Percentiles rank a stretch among this genome's conserved stretches.
Conservation (phyloP, 2,113 vertebrate genomes). For the Lethenteron camtschaticum region DNA sequence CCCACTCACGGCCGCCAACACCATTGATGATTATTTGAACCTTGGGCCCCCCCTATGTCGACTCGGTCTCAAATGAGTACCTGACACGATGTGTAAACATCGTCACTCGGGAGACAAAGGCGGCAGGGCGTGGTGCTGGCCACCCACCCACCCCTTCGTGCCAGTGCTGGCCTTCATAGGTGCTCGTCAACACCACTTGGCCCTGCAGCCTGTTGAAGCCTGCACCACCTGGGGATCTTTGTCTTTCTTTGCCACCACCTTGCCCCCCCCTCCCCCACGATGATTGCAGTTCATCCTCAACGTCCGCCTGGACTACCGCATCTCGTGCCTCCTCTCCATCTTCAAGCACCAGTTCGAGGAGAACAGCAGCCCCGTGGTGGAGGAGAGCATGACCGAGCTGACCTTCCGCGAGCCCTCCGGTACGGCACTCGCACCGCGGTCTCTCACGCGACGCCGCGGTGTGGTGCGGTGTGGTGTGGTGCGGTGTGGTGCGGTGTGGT, state of each 20-base stretch:
- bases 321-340: slow-evolving; percentile 80
- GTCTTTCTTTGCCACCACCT: neutral
- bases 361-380: slow-evolving; percentile 34
- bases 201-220: neutral
- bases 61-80: no score
- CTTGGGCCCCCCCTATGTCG: no score
- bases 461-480: slow-evolving; percentile 36
- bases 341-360: slow-evolving; percentile 98
- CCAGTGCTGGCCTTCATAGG: no score
- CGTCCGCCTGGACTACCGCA: slow-evolving; percentile 77
- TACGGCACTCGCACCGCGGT: slow-evolving; percentile 71
- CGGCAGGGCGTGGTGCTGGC: no score
- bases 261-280: neutral
- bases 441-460: slow-evolving; percentile 26
- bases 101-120: no score
- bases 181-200: neutral
- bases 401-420: slow-evolving; percentile 99
- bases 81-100: no score
- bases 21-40: no score
- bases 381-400: slow-evolving; percentile 85
- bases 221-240: neutral
- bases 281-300: slow-evolving; percentile 74
- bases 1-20: no score
- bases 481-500: no score
- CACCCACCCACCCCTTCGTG: no score